A percentile compares a stretch with the other conserved stretches of the same genome.
Conservation (phyloP, 1,140 invertebrate species). For the Drosophila kurseongensis region DNA sequence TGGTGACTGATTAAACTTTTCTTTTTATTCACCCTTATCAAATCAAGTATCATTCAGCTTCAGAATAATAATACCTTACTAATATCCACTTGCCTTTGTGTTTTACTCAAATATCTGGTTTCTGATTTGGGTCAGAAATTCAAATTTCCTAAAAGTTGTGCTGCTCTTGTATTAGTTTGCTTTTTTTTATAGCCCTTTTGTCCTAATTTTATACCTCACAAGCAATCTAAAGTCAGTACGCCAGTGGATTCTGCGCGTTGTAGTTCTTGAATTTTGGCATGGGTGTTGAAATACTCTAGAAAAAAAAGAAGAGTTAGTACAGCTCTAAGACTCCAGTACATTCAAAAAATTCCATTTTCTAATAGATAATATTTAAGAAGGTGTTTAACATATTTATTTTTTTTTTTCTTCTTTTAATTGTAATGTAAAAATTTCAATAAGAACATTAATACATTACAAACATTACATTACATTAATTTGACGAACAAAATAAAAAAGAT, state of each 20-base stretch:
- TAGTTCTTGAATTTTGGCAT: background rate
- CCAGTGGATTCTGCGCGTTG: constrained; percentile 60
- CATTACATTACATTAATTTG: no score
- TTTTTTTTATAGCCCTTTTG: constrained; percentile 36
- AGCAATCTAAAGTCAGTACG: constrained; percentile 8
- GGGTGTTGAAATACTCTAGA: constrained; percentile 1
- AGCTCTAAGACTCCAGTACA: no score
- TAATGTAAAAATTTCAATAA: no score
- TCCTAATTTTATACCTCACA: constrained; percentile 11
- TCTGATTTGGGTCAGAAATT: constrained; percentile 59
- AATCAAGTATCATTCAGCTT: background rate
- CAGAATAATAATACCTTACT: constrained; percentile 37
- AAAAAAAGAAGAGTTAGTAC: background rate
- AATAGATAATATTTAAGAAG: no score
- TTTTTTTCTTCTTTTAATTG: no score
- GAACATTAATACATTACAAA: no score
- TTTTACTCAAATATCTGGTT: constrained; percentile 7
- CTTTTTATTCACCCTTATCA: constrained; percentile 4
- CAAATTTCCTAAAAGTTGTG: background rate
- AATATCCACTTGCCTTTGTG: constrained; percentile 13
- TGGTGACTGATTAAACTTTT: background rate
- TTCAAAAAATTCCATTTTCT: no score
- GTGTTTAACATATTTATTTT: no score
- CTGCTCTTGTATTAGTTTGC: background rate
- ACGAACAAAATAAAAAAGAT: no score